Percentiles rank a stretch among this genome's conserved stretches.
Conservation (phyloP, 2,888 invertebrate species). For the Cerceris rybyensis region DNA sequence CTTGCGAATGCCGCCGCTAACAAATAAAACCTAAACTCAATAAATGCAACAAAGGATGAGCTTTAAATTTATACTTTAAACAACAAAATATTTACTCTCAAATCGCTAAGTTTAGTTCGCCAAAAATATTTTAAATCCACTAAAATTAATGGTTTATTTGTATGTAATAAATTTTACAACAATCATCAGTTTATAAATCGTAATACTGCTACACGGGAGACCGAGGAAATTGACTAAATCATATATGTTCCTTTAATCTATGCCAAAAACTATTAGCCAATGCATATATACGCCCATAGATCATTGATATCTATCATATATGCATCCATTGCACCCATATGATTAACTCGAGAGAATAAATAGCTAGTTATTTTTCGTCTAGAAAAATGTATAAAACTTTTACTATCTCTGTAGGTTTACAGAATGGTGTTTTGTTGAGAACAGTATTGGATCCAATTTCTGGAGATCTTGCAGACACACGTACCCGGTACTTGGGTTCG, state of each 20-base stretch:
- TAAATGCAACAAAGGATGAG: background rate
- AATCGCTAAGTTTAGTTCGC: no score
- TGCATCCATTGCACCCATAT: background rate
- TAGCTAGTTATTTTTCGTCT: background rate
- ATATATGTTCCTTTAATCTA: background rate
- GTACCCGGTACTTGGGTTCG: slow-evolving; percentile 98
- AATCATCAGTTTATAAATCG: no score
- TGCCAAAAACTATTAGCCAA: background rate
- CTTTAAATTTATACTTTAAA: background rate
- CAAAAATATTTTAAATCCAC: no score
- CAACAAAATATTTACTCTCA: background rate
- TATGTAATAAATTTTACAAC: no score
- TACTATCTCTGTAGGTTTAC: slow-evolving; percentile 84
- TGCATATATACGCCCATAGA: slow-evolving; percentile 1
- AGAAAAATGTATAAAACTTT: background rate
- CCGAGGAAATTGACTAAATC: slow-evolving; percentile 2
- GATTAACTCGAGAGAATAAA: background rate
- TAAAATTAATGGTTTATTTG: no score
- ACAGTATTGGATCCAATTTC: slow-evolving; percentile 97
- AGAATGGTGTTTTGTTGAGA: slow-evolving; percentile 96
- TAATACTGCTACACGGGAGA: background rate
- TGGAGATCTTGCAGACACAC: slow-evolving; percentile 97
- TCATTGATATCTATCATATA: no score
- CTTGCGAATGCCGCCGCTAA: no score
- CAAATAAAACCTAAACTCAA: slow-evolving; percentile 5